Evolutionary conservation across 2,888 invertebrate species (phyloP).

Genomic region (Pollenia amentaria): DNA sequence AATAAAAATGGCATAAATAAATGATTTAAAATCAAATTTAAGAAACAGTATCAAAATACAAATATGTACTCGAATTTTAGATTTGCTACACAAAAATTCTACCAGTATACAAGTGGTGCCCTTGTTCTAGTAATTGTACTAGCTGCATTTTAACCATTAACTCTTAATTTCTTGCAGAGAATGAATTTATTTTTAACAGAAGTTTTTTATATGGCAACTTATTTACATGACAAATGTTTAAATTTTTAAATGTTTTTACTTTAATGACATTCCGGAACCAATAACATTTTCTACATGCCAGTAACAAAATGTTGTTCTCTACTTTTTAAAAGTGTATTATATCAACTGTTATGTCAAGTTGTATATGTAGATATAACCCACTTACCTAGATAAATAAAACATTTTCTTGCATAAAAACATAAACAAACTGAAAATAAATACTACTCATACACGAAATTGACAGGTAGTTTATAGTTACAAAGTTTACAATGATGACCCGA

Average conservation of each 20-base stretch:
- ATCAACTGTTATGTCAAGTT: constrained; percentile 32
- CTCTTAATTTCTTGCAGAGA: no score
- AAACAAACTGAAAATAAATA: neutral
- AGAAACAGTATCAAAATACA: no score
- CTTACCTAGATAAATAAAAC: constrained; percentile 29
- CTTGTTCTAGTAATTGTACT: no score
- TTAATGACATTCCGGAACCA: no score
- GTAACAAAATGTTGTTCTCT: neutral
- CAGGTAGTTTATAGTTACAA: constrained; percentile 10
- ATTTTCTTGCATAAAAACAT: neutral
- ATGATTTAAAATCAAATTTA: no score
- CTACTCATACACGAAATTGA: constrained; percentile 20
- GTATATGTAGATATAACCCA: constrained; percentile 36
- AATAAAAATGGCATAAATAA: no score
- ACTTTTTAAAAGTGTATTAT: constrained; percentile 1
- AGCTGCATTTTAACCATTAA: no score
- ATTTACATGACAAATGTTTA: neutral
- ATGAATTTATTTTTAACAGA: neutral
- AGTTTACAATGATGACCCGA: constrained; percentile 45
- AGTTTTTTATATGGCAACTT: neutral
- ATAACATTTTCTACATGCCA: neutral
- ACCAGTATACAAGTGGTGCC: no score
- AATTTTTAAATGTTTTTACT: neutral
- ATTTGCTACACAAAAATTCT: no score
- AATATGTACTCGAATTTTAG: no score